Conservation (phyloP, 2,888 invertebrate species). For the Cosmia trapezina region DNA sequence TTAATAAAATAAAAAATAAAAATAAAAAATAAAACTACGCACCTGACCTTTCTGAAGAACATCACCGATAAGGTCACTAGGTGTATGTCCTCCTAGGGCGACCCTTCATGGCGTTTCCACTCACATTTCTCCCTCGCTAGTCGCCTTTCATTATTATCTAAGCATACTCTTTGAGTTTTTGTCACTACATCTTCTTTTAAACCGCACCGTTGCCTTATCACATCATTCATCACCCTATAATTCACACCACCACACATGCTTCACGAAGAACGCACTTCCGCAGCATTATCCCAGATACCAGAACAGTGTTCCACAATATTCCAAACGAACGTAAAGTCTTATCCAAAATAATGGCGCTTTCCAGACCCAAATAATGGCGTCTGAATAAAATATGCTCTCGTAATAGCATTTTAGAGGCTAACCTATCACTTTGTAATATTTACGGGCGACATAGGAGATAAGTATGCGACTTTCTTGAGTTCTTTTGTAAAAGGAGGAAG, state of each 20-base stretch:
- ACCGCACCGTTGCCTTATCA: not conserved
- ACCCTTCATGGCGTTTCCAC: too few relatives aligned
- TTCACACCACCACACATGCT: not conserved
- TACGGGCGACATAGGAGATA: conserved; percentile 23
- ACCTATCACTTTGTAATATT: conserved; percentile 52
- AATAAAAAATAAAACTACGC: too few relatives aligned
- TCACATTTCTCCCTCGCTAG: not conserved
- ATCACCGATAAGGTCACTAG: too few relatives aligned
- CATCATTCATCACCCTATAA: not conserved
- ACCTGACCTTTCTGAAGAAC: too few relatives aligned
- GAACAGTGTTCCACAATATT: conserved; percentile 27
- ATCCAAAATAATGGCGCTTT: conserved; percentile 37
- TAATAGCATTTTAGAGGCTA: conserved; percentile 40
- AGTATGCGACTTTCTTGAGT: not conserved
- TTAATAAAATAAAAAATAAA: too few relatives aligned
- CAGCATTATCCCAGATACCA: not conserved
- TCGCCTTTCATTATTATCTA: not conserved
- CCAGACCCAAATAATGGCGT: conserved; percentile 39
- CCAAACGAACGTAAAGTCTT: conserved; percentile 42
- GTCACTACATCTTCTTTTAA: not conserved
- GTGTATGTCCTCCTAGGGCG: too few relatives aligned
- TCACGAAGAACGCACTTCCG: not conserved
- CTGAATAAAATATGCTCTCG: conserved; percentile 58
- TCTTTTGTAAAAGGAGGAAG: not conserved
- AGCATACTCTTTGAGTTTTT: not conserved